Percentiles rank a stretch among this genome's conserved stretches.
Evolutionary conservation across 2,888 invertebrate genomes (phyloP).

Genomic region (Dusona sp.): DNA sequence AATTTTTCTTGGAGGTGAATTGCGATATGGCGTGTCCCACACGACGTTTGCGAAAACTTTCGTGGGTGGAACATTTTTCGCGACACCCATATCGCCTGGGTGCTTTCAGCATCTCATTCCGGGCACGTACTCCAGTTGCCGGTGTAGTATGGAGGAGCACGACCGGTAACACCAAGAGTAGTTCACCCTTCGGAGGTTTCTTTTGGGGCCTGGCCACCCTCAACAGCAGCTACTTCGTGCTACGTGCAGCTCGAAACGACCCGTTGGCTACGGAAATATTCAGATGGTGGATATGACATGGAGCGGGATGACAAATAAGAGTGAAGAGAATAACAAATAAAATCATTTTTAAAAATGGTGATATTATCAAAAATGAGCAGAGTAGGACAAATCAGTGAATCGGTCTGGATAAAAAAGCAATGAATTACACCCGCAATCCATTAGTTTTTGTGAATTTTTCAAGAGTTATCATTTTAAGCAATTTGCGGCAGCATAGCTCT

Average conservation of each 20-base stretch:
- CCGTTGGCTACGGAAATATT: conserved; percentile 40
- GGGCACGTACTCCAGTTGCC: conserved; percentile 60
- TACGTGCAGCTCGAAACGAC: conserved; percentile 51
- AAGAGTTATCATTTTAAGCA: background rate
- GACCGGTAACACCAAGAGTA: conserved; percentile 28
- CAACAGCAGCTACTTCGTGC: conserved; percentile 55
- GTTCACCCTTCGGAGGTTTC: conserved; percentile 49
- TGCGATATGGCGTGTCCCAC: conserved; percentile 39
- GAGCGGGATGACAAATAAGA: conserved; percentile 34
- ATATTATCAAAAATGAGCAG: background rate
- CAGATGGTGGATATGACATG: conserved; percentile 44
- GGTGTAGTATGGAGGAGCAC: conserved; percentile 36
- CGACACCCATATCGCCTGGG: conserved; percentile 53
- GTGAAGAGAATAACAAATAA: conserved; percentile 13
- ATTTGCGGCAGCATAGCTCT: background rate
- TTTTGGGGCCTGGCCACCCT: conserved; percentile 51
- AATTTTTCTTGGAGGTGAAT: conserved; percentile 40
- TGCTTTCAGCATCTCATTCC: conserved; percentile 47
- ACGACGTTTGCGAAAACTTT: conserved; percentile 62
- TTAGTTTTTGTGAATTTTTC: background rate
- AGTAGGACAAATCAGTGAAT: conserved; percentile 2
- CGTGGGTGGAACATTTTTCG: conserved; percentile 51
- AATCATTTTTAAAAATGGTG: background rate
- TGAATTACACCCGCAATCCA: background rate
- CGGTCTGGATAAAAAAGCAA: background rate